Conservation (phyloP, 2,113 vertebrate genomes). For the Lamprotornis superbus region DNA sequence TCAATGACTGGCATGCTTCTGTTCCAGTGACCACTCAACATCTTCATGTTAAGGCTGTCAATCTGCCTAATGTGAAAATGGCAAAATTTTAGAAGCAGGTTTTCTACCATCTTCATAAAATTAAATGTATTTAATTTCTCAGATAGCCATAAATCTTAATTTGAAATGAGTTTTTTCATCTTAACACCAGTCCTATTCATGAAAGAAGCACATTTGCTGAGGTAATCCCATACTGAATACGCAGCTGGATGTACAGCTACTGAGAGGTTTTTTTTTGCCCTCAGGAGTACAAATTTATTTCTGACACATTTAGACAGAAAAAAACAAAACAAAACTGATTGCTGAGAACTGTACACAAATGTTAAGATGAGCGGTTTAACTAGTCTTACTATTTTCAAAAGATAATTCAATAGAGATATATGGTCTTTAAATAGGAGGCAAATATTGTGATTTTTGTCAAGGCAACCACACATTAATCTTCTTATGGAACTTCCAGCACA, state of each 20-base stretch:
- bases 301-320: background rate
- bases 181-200: background rate
- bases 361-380: background rate
- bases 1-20: background rate
- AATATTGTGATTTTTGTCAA: background rate
- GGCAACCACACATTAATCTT: background rate
- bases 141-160: background rate
- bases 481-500: background rate
- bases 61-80: background rate
- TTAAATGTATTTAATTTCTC: background rate
- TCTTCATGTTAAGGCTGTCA: background rate
- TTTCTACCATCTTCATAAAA: background rate
- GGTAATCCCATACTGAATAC: background rate
- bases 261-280: background rate
- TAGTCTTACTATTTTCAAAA: background rate
- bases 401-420: background rate
- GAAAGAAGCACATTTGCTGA: background rate
- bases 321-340: background rate
- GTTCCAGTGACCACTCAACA: background rate
- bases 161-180: background rate
- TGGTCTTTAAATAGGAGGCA: background rate
- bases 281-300: background rate
- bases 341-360: background rate
- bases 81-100: background rate
- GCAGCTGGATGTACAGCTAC: background rate